Percentiles rank a stretch among this genome's conserved stretches.
phyloP scores from a whole-genome alignment of 2,113 vertebrate genomes.

The Forbesichthys agassizii region DNA sequence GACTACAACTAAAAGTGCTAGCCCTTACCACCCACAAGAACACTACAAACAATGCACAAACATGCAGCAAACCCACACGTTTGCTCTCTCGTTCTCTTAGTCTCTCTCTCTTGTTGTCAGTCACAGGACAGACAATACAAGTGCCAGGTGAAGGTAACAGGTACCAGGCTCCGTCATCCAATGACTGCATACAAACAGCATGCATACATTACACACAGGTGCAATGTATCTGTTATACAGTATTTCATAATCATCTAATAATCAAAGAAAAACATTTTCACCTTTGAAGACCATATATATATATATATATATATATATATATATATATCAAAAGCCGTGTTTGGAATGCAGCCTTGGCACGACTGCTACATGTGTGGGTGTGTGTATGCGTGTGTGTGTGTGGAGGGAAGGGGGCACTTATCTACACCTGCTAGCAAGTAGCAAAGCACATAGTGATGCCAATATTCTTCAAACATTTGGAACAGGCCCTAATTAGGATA shows the following conservation, averaged over 20 bases:
- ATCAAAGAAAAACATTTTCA: conserved; percentile 55
- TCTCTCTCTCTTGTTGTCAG: too few species aligned
- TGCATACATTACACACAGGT: conserved; percentile 36
- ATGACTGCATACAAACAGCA: conserved; percentile 50
- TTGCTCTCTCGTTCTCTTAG: too few species aligned
- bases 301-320: too few species aligned
- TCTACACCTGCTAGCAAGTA: conserved; percentile 18
- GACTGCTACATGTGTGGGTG: conserved; percentile 3
- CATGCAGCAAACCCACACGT: too few species aligned
- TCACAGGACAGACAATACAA: too few species aligned
- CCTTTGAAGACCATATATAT: conserved; percentile 33
- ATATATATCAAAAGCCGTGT: conserved; percentile 36
- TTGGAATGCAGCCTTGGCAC: conserved; percentile 42
- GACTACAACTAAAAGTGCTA: too few species aligned
- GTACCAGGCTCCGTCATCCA: conserved; percentile 23
- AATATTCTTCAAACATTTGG: conserved; percentile 57
- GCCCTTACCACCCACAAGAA: too few species aligned
- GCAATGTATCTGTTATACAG: conserved; percentile 45
- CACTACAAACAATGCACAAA: too few species aligned
- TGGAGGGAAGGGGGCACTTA: background rate
- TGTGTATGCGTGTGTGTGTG: conserved; percentile 19
- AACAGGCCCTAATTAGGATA: conserved; percentile 49
- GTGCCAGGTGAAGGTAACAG: too few species aligned
- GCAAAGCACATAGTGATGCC: conserved; percentile 25
- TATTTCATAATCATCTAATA: conserved; percentile 53